These are phyloP conservation scores for Ochotona curzoniae DNA, from an alignment of 2,113 vertebrate genomes.

Conservation along the genomic window DNA sequence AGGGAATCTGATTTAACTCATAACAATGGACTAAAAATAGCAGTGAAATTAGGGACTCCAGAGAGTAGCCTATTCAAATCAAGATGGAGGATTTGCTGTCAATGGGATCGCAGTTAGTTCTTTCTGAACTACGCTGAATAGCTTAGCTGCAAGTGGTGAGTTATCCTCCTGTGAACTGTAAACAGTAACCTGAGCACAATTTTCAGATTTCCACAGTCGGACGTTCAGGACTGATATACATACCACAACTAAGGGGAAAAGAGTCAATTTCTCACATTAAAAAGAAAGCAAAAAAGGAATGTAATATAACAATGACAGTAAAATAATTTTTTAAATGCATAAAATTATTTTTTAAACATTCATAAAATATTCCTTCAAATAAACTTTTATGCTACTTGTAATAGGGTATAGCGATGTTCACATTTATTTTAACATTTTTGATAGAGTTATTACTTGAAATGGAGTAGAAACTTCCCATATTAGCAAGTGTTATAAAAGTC, in stretches of 20 bases:
- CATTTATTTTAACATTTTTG: not conserved
- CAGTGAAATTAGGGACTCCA: not conserved
- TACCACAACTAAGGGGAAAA: not conserved
- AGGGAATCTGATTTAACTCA: conserved; percentile 31
- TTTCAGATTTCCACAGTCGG: not conserved
- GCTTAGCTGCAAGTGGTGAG: not conserved
- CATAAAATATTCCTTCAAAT: not conserved
- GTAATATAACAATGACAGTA: too few relatives aligned
- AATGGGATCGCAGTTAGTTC: not conserved
- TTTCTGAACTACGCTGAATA: not conserved
- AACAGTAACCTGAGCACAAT: not conserved
- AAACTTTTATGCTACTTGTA: not conserved
- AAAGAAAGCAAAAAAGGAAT: not conserved
- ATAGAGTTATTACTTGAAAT: not conserved
- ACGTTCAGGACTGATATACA: not conserved
- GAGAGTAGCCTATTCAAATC: not conserved
- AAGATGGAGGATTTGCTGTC: not conserved
- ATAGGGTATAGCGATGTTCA: not conserved
- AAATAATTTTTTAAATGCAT: not conserved
- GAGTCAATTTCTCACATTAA: not conserved
- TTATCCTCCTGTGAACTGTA: not conserved
- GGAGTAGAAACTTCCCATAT: not conserved
- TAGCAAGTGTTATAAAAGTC: not conserved
- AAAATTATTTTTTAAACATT: not conserved
- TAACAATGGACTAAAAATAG: not conserved